phyloP scores from a whole-genome alignment of 2,797 vertebrate species.

The Mycteria americana region DNA sequence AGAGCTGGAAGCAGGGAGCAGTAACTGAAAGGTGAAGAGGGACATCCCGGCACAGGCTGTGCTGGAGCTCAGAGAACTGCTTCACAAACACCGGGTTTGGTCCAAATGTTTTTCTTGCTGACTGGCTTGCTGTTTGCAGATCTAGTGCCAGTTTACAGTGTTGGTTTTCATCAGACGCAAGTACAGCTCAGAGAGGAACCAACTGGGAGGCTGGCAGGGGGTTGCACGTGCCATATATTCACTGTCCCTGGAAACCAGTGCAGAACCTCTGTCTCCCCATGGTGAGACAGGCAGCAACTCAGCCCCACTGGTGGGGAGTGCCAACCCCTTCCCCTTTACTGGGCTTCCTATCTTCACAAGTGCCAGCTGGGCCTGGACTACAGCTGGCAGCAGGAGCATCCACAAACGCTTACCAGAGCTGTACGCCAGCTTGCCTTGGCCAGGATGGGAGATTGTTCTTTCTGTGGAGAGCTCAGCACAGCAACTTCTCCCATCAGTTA shows the following conservation, averaged over 20 bases:
- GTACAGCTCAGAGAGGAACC: background rate
- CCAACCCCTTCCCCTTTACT: background rate
- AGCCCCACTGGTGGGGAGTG: accelerated
- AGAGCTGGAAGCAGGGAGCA: background rate
- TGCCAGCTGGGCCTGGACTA: background rate
- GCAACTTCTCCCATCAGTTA: background rate
- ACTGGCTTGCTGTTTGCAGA: background rate
- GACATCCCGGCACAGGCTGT: background rate
- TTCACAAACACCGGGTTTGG: background rate
- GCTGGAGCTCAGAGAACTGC: background rate
- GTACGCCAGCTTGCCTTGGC: background rate
- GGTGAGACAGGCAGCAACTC: background rate
- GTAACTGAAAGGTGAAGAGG: background rate
- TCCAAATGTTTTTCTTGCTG: background rate
- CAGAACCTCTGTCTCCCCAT: background rate
- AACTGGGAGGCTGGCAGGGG: background rate
- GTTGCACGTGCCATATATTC: background rate
- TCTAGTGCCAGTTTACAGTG: background rate
- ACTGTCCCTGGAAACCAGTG: background rate
- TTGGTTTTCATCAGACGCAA: background rate
- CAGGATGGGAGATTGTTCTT: background rate
- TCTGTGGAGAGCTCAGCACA: background rate
- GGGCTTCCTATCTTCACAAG: background rate
- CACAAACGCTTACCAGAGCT: background rate
- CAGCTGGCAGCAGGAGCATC: background rate